Evolutionary conservation across 1,140 invertebrate genomes (phyloP), one percentile per base, ranked within the genome.

Genomic region (Tribolium madens): DNA sequence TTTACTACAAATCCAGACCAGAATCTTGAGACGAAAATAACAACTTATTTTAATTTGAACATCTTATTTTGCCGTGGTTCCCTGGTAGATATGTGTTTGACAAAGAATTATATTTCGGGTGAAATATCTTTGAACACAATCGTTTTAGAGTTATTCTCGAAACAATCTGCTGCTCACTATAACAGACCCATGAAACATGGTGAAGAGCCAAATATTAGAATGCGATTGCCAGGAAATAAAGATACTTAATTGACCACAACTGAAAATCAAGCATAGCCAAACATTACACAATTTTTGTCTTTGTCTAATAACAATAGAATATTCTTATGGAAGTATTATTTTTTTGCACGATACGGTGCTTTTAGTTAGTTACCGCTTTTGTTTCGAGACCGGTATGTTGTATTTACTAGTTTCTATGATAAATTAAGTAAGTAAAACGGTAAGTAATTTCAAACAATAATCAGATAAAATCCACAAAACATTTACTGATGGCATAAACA

Each of bases 121-220:
- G 52, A 57, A 57, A 57, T 21, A 57, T 18, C 52, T 57, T 57
- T 4, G 15, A 57, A 57, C 17, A 57, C 17, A 57, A 57, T n/a
- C 36, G 6, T 6, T 18, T 17, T 3, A 18, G 48, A 52, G 18
- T 42, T 64, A 64, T 64, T 64, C 17, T 12, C 21, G 14, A 9
- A 57, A 57, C 17, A 21, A 57, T 1, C 21, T 64, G 57, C 57
- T 31, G 36, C n/a, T n/a, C n/a, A 13, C 57, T 33, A 14, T 13
- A 31, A 4, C 57, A 26, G 21, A 26, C 21, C 21, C 21, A 26
- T 12, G n/a, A 64, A n/a, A 17, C 13, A 2, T 9, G 17, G 17
- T 12, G 12, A 33, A 33, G 57, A 31, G 57, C 57, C 57, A 64
- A 64, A 64, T 64, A 33, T 64, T 64, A 64, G 18, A 64, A 64